Conservation (phyloP, 2,797 vertebrate genomes). For the Adelosebastes latens region DNA sequence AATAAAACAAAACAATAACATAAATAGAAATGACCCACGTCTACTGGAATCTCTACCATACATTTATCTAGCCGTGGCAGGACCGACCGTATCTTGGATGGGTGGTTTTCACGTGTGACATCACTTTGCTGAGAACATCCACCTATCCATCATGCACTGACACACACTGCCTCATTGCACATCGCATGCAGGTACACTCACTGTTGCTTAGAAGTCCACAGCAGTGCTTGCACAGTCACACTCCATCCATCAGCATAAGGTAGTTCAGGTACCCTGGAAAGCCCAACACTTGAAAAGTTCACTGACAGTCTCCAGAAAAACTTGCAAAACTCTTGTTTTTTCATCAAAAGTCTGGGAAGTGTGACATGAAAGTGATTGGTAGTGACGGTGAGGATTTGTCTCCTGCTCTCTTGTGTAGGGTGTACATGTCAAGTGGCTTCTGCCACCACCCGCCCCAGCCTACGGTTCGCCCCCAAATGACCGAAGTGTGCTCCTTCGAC, state of each 20-base stretch:
- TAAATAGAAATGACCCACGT: slow-evolving; percentile 2
- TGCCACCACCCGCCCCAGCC: slow-evolving; percentile 77
- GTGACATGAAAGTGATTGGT: slow-evolving; percentile 17
- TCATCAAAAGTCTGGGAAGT: slow-evolving; percentile 30
- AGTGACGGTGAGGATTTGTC: slow-evolving; percentile 19
- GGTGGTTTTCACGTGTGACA: slow-evolving; percentile 78
- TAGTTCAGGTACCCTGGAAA: slow-evolving; percentile 49
- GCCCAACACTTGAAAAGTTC: slow-evolving; percentile 56
- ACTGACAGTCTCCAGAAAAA: slow-evolving; percentile 54
- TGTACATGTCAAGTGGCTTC: slow-evolving; percentile 77
- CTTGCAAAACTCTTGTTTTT: slow-evolving; percentile 44
- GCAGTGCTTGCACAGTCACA: slow-evolving; percentile 67
- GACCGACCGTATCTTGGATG: slow-evolving; percentile 69
- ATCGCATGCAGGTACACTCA: slow-evolving; percentile 71
- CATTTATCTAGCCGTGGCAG: slow-evolving; percentile 63
- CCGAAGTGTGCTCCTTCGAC: slow-evolving; percentile 78
- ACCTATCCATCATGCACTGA: slow-evolving; percentile 77
- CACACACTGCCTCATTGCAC: slow-evolving; percentile 78
- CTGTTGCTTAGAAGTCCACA: slow-evolving; percentile 75
- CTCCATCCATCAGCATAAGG: slow-evolving; percentile 77
- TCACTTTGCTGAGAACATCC: slow-evolving; percentile 75
- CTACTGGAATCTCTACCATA: slow-evolving; percentile 38
- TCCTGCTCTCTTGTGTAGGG: slow-evolving; percentile 53
- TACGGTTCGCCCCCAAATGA: slow-evolving; percentile 52
- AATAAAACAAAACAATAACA: slow-evolving; percentile 4